These are phyloP conservation scores for Potamilus streckersoni DNA, from an alignment of 1,140 invertebrate genomes.

Conservation along the genomic window DNA sequence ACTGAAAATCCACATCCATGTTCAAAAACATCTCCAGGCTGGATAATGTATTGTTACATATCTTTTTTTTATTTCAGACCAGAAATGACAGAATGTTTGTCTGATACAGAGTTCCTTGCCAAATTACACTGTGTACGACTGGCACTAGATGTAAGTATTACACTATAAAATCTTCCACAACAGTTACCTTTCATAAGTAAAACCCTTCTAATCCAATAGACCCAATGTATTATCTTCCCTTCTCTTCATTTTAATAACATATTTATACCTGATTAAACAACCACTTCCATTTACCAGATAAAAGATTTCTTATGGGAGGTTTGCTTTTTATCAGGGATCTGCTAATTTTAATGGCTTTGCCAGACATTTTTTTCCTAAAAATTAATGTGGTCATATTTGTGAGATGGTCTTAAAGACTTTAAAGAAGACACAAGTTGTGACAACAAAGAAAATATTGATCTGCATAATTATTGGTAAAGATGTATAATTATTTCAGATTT, in stretches of 20 bases:
- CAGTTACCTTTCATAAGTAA: neutral
- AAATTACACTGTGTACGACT: constrained; percentile 90
- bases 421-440: too few relatives aligned
- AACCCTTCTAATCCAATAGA: neutral
- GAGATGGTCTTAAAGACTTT: too few relatives aligned
- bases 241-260: neutral
- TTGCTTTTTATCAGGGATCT: too few relatives aligned
- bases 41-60: constrained; percentile 20
- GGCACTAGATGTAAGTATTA: constrained; percentile 78
- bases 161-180: neutral
- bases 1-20: neutral
- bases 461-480: too few relatives aligned
- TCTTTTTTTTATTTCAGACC: constrained; percentile 76
- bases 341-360: too few relatives aligned
- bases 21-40: neutral
- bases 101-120: constrained; percentile 93
- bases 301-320: too few relatives aligned
- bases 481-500: too few relatives aligned
- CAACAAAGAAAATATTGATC: too few relatives aligned
- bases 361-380: too few relatives aligned
- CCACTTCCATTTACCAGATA: too few relatives aligned
- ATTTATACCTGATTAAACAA: too few relatives aligned
- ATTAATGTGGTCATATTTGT: too few relatives aligned
- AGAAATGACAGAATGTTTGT: constrained; percentile 86
- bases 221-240: neutral